Percentiles rank a stretch among this genome's conserved stretches.
Evolutionary conservation across 1,140 invertebrate genomes (phyloP).

Genomic region (Apis cerana): DNA sequence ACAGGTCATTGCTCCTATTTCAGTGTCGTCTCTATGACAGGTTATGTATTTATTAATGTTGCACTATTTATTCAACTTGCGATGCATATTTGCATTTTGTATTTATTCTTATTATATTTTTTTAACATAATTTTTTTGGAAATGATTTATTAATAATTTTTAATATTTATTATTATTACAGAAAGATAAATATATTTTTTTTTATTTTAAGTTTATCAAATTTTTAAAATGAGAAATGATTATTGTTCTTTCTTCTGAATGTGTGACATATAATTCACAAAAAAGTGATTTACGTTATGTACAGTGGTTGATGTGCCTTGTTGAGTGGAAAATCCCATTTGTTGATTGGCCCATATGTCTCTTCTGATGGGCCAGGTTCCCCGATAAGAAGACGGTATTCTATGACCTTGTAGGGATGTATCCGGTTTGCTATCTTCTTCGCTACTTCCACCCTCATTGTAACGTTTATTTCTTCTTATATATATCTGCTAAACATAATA

Average conservation of each 20-base stretch:
- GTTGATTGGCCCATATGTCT: slow-evolving; percentile 82
- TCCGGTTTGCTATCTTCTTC: slow-evolving; percentile 75
- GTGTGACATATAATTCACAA: not conserved
- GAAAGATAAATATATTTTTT: not conserved
- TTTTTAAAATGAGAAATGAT: not conserved
- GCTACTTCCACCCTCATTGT: slow-evolving; percentile 72
- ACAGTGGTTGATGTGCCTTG: slow-evolving; percentile 59
- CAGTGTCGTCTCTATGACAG: not conserved
- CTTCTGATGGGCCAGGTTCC: slow-evolving; percentile 87
- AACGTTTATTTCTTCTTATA: slow-evolving; percentile 60
- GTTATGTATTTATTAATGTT: slow-evolving; percentile 12
- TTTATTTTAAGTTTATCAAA: not conserved
- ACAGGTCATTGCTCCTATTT: slow-evolving; percentile 1
- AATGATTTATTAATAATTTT: no score
- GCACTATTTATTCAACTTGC: not conserved
- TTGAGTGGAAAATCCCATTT: slow-evolving; percentile 74
- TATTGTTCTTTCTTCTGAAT: not conserved
- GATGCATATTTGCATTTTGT: no score
- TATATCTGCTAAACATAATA: slow-evolving; percentile 50
- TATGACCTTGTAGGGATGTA: slow-evolving; percentile 67
- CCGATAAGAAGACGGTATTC: slow-evolving; percentile 83
- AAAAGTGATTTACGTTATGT: slow-evolving; percentile 64
- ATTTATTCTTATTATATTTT: not conserved
- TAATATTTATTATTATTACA: not conserved
- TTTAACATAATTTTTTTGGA: not conserved